phyloP scores from a whole-genome alignment of 2,113 vertebrate species.

The Lepidothrix coronata region DNA sequence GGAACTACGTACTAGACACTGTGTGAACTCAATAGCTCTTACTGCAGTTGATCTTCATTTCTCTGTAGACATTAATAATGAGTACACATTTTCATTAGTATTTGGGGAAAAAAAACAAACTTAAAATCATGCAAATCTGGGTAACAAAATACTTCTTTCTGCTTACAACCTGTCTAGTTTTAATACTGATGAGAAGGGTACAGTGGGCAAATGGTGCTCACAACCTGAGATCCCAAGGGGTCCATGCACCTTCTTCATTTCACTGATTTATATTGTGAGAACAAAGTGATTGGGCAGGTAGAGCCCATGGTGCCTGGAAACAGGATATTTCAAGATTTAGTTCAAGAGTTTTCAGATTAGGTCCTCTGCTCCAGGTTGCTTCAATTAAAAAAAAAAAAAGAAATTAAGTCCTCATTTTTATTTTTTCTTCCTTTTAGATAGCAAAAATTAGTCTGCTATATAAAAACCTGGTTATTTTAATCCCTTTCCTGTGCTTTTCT shows the following conservation, averaged over 20 bases:
- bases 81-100: background rate
- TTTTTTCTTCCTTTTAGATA: background rate
- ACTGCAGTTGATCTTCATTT: background rate
- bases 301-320: background rate
- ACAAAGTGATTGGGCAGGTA: background rate
- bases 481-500: background rate
- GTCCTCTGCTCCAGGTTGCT: background rate
- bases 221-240: background rate
- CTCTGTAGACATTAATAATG: background rate
- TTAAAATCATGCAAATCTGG: background rate
- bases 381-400: background rate
- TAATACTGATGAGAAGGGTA: background rate
- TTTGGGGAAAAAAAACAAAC: background rate
- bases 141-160: background rate
- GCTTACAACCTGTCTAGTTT: background rate
- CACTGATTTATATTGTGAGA: background rate
- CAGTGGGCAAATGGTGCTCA: background rate
- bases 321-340: background rate
- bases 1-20: background rate
- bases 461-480: background rate
- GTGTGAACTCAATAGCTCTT: background rate
- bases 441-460: background rate
- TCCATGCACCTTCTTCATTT: background rate
- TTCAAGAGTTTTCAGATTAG: background rate
- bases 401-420: background rate